Evolutionary conservation across 1,140 invertebrate species (phyloP), one percentile per base, ranked within the genome.

Genomic region (Brachionus plicatilis): DNA sequence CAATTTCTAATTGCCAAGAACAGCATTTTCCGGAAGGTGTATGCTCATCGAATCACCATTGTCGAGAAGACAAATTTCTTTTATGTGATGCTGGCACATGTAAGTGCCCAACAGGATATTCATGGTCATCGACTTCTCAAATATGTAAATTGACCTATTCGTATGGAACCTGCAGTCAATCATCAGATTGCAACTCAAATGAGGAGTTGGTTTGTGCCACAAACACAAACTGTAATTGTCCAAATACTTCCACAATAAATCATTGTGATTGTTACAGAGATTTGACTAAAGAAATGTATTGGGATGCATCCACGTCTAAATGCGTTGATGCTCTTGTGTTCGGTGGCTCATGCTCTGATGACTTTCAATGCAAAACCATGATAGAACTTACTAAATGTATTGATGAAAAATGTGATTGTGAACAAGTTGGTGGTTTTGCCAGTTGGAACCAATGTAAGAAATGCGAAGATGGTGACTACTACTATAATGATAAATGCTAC

Each of bases 351-450:
- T 72, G 68, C 17, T 14, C 29, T 6, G n/a, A 4, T 7, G n/a
- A n/a, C 5, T 72, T 47, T 43, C 12, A 41, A 20, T 72, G 68
- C 17, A 41, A 41, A 2, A 72, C 68, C 0, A 20, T 72, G 17
- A 72, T 33, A n/a, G 37, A 72, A 47, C 5, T 72, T 20, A 72
- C 68, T 43, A 72, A 72, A 20, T 72, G 68, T 72, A 72, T 72
- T 43, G 5, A 43, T 17, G 37, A 8, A 8, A 20, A 6, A n/a
- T 72, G 68, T 43, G 8, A 41, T 17, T 72, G 68, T 43, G 37
- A 72, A 72, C 29, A 41, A 72, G 14, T 20, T 43, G 68, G 68
- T 41, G 68, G 68, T n/a, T 72, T 45, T 43, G 37, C 68, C 1
- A 72, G 68, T 43, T 72, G 33, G 37, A 72, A 72, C 43, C 20